Conservation (phyloP, 2,113 vertebrate genomes). For the Macrotis lagotis region DNA sequence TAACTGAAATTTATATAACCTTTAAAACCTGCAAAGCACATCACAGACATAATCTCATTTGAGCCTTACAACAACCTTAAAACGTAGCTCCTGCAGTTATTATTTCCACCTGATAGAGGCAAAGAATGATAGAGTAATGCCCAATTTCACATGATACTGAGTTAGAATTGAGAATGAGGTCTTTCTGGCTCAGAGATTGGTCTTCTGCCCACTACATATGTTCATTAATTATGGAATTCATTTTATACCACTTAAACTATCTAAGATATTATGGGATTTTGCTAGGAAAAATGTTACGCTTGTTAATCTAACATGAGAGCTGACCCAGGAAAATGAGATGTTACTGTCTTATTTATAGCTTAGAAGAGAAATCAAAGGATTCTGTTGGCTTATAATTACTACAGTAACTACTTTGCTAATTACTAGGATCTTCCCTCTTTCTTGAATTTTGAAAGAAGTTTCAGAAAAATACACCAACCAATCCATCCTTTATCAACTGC, state of each 20-base stretch:
- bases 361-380: not conserved
- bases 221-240: not conserved
- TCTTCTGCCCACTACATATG: not conserved
- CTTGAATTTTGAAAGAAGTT: not conserved
- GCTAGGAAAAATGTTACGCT: slow-evolving; percentile 1
- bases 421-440: not conserved
- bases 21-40: not conserved
- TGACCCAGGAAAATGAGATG: not conserved
- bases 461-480: not conserved
- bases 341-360: not conserved
- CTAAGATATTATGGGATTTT: not conserved
- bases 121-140: not conserved
- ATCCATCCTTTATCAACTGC: not conserved
- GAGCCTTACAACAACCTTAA: not conserved
- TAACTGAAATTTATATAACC: not conserved
- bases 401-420: not conserved
- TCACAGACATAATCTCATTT: not conserved
- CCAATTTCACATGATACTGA: not conserved
- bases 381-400: not conserved
- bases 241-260: slow-evolving; percentile 26
- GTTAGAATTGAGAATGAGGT: not conserved
- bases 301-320: not conserved
- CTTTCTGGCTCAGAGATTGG: not conserved
- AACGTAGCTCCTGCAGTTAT: not conserved
- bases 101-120: not conserved